Percentiles rank a stretch among this genome's conserved stretches.
These are phyloP conservation scores for Perca flavescens DNA, from an alignment of 2,113 vertebrate species.

Conservation along the genomic window DNA sequence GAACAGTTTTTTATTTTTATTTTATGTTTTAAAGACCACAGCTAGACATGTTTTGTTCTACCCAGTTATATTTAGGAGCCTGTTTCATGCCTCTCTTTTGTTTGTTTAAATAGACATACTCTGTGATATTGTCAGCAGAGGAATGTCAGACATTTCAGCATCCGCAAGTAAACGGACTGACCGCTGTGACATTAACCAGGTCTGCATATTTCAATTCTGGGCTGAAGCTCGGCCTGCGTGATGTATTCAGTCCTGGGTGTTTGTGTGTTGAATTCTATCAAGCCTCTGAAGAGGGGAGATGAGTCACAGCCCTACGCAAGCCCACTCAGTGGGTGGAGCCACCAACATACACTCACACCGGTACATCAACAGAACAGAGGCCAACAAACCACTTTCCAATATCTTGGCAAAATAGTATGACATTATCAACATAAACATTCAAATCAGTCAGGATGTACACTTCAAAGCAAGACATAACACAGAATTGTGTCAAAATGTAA, in stretches of 20 bases:
- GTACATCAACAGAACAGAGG: constrained; percentile 61
- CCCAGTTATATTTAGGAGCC: constrained; percentile 8
- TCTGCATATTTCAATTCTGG: constrained; percentile 54
- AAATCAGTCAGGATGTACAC: not conserved
- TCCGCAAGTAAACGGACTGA: not conserved
- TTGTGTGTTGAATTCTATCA: constrained; percentile 81
- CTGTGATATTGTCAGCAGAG: constrained; percentile 14
- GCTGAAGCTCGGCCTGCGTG: constrained; percentile 57
- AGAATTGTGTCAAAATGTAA: constrained; percentile 3
- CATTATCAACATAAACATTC: constrained; percentile 8
- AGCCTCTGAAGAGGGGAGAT: constrained; percentile 79
- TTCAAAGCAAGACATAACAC: not conserved
- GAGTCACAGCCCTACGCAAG: constrained; percentile 81
- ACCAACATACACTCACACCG: constrained; percentile 63
- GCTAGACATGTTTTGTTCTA: constrained; percentile 18
- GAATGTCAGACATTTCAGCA: constrained; percentile 26
- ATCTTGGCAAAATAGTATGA: constrained; percentile 10
- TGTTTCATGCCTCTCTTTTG: not conserved
- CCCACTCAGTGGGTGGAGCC: constrained; percentile 83
- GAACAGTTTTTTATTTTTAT: not conserved
- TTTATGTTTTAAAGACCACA: constrained; percentile 22
- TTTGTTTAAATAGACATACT: not conserved
- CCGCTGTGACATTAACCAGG: constrained; percentile 33
- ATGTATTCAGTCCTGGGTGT: constrained; percentile 74
- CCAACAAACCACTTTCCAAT: constrained; percentile 52